phyloP scores from a whole-genome alignment of 2,113 vertebrate species.

The Osmerus eperlanus region DNA sequence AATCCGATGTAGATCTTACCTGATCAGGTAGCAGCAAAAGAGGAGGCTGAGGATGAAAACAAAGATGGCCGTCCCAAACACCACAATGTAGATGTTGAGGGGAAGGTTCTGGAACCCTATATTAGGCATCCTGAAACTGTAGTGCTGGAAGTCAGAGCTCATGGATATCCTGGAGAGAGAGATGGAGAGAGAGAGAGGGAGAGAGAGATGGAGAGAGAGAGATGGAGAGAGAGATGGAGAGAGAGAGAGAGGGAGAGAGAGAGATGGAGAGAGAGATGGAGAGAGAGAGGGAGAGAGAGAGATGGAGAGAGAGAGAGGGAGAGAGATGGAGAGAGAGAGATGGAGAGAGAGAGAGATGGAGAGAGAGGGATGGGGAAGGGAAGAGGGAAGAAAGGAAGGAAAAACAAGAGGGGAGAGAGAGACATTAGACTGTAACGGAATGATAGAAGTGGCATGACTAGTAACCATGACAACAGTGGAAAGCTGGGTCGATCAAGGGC shows the following conservation, averaged over 20 bases:
- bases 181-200: constrained; percentile 31
- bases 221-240: background rate
- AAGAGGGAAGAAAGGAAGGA: no score
- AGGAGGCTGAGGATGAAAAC: constrained; percentile 99
- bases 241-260: background rate
- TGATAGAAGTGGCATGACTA: no score
- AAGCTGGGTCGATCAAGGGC: no score
- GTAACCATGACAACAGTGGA: no score
- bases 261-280: background rate
- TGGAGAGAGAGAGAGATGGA: background rate
- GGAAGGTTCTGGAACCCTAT: constrained; percentile 99
- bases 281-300: constrained; percentile 18
- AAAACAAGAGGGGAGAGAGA: no score
- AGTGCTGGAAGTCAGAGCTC: constrained; percentile 92
- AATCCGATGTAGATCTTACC: constrained; percentile 71
- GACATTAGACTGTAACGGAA: no score
- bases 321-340: background rate
- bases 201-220: background rate
- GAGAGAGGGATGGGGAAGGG: background rate
- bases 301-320: background rate
- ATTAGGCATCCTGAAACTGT: constrained; percentile 99
- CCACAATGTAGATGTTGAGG: constrained; percentile 99
- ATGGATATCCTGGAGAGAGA: constrained; percentile 84
- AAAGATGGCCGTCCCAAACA: constrained; percentile 97
- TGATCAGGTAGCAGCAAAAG: constrained; percentile 99